A percentile compares a stretch with the other conserved stretches of the same genome.
These are phyloP conservation scores for Trichonephila clavata DNA, from an alignment of 1,140 invertebrate species.

Conservation along the genomic window DNA sequence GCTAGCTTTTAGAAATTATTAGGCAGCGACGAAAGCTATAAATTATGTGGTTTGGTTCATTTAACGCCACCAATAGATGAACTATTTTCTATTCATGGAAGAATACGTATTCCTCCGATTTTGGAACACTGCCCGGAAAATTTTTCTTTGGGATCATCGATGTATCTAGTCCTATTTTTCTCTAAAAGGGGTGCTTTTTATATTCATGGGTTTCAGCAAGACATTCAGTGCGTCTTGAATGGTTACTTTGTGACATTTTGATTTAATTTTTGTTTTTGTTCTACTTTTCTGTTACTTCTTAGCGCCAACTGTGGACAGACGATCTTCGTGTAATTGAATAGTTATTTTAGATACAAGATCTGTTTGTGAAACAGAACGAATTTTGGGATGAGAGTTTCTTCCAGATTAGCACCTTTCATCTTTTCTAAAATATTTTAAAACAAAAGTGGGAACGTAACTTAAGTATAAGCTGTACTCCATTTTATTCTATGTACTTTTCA, in stretches of 20 bases:
- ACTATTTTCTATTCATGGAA: not conserved
- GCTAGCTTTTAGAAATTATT: constrained; percentile 8
- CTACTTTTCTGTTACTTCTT: not conserved
- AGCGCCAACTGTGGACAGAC: too few relatives aligned
- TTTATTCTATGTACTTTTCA: too few relatives aligned
- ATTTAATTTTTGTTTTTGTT: not conserved
- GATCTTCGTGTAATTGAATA: too few relatives aligned
- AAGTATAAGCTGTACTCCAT: too few relatives aligned
- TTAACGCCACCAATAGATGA: not conserved
- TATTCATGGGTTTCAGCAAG: not conserved
- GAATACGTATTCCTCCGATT: not conserved
- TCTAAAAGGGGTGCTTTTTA: not conserved
- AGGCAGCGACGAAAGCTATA: not conserved
- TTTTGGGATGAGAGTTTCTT: too few relatives aligned
- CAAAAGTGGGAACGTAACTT: too few relatives aligned
- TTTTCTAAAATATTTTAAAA: too few relatives aligned
- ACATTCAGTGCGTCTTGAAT: not conserved
- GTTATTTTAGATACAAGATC: too few relatives aligned
- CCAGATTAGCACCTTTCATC: too few relatives aligned
- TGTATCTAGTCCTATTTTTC: not conserved
- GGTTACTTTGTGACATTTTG: not conserved
- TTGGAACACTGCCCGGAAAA: not conserved
- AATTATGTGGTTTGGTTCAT: not conserved
- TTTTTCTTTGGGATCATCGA: not conserved
- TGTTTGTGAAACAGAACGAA: too few relatives aligned